Percentiles rank a stretch among this genome's conserved stretches.
These are phyloP conservation scores for Poecilia picta DNA, from an alignment of 2,797 vertebrate species.

Conservation along the genomic window DNA sequence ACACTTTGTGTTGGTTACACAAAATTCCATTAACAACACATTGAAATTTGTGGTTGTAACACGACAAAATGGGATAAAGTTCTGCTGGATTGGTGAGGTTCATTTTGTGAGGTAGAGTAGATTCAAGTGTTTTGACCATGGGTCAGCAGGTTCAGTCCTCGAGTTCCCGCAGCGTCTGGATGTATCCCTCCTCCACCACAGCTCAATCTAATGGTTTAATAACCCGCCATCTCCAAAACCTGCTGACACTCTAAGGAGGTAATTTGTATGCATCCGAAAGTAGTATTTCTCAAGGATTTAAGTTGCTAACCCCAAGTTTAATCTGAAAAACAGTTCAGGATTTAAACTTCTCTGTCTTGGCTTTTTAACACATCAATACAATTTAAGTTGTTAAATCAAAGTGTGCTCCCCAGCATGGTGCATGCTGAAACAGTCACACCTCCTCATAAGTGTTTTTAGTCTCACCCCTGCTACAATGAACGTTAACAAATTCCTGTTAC, in stretches of 20 bases:
- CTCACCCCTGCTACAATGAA: conserved; percentile 58
- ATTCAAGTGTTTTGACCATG: not conserved
- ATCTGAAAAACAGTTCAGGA: not conserved
- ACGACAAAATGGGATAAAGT: not conserved
- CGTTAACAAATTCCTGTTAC: conserved; percentile 56
- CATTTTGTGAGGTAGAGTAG: not conserved
- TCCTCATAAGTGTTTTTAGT: conserved; percentile 53
- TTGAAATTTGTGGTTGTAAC: not conserved
- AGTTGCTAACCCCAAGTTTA: not conserved
- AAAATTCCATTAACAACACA: not conserved
- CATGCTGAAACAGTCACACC: conserved; percentile 62
- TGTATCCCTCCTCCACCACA: not conserved
- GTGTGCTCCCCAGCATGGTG: not conserved
- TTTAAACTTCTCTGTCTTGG: not conserved
- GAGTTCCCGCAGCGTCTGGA: not conserved
- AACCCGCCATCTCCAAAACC: not conserved
- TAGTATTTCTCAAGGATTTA: not conserved
- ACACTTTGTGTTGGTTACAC: not conserved
- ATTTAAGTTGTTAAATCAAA: not conserved
- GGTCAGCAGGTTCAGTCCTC: not conserved
- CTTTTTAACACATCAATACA: conserved; percentile 2
- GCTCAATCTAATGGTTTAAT: not conserved
- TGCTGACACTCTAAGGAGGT: not conserved
- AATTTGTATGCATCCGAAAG: not conserved
- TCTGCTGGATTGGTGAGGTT: not conserved